Evolutionary conservation across 2,113 vertebrate species (phyloP), one percentile per base, ranked within the genome.

Genomic region (Arothron firmamentum): DNA sequence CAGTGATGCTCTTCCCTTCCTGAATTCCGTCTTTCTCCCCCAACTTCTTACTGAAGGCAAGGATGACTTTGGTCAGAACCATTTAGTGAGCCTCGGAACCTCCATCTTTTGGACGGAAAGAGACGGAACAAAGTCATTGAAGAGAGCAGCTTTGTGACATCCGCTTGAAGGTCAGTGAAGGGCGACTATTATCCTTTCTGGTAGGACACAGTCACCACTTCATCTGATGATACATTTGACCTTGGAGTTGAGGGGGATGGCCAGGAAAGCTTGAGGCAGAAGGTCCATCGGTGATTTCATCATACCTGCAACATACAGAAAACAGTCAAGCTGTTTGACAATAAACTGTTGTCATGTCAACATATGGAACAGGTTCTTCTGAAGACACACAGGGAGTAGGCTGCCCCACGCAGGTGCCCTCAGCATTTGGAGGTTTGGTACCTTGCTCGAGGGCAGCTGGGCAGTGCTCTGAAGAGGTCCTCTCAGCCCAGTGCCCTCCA

Each of bases 11-110:
- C 3, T 83, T 88, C 0, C 93, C 93, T 0, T 93, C 89, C 1
- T 0, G 74, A 72, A 95, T 94, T 49, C 90, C 84, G 0, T 94
- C 90, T 0, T 52, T 31, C 59, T 95, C 91, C 93, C 94, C 95
- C 82, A 95, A 96, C 17, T 61, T 86, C 56, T 84, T 17, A 0
- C 54, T 84, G 79, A 94, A 94, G 3, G 84, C 91, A 73, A 95
- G 87, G n/a, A 82, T 50, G 1, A 94, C 89, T 62, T 95, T 94
- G 57, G 92, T 85, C 67, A 90, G 42, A 2, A 87, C 87, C 0
- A 64, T 66, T 0, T 95, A 95, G 63, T 94, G 92, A 9, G 93
- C 43, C 88, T 88, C 31, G 93, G 74, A 0, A 93, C 91, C 0
- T 92, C 88, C 78, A 84, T 62, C 62, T 96, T 94, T 0, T n/a